These are phyloP conservation scores for Staurois parvus DNA, from an alignment of 2,797 vertebrate species.

Conservation along the genomic window DNA sequence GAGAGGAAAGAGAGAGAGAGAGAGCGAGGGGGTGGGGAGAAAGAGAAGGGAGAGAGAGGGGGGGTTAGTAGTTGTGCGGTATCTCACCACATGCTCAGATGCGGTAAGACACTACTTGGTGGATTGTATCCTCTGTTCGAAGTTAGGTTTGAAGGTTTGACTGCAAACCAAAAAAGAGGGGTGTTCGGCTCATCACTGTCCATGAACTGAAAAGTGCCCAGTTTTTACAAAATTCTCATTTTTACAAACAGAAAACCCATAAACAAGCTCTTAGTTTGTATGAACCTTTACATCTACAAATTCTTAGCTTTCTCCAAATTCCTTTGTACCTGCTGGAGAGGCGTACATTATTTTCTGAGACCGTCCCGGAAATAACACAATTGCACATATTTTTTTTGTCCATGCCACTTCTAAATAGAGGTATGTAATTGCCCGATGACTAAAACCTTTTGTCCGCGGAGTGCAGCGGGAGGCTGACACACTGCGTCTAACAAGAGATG, in stretches of 20 bases:
- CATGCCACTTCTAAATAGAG: slow-evolving; percentile 20
- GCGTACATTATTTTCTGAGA: not conserved
- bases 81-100: too few relatives aligned
- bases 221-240: slow-evolving; percentile 8
- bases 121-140: too few relatives aligned
- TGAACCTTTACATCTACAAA: not conserved
- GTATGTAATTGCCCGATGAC: slow-evolving; percentile 38
- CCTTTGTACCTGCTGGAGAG: not conserved
- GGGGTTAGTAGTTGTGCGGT: too few relatives aligned
- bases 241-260: not conserved
- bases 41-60: too few relatives aligned
- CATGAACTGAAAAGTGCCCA: not conserved
- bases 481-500: not conserved
- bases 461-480: slow-evolving; percentile 8
- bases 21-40: too few relatives aligned
- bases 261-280: not conserved
- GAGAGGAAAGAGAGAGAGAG: too few relatives aligned
- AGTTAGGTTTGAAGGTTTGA: too few relatives aligned
- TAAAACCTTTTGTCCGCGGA: slow-evolving; percentile 22
- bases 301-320: not conserved
- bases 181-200: too few relatives aligned
- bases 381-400: not conserved
- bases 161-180: too few relatives aligned
- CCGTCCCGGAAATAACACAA: slow-evolving; percentile 26
- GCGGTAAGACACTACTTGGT: too few relatives aligned